These are phyloP conservation scores for Amphiprion percula DNA, from an alignment of 2,113 vertebrate species.

Conservation along the genomic window DNA sequence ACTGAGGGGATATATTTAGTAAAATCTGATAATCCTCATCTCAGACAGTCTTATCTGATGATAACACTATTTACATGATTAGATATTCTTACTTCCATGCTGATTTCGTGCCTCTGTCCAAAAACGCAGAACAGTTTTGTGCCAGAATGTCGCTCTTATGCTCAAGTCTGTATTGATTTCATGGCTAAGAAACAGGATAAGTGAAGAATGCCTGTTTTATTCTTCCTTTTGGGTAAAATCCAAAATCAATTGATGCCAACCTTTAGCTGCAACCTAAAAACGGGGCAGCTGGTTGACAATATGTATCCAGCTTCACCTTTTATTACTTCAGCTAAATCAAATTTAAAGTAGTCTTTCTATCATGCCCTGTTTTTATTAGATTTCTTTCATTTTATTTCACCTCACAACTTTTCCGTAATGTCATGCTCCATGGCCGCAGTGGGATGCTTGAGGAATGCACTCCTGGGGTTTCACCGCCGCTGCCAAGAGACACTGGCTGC, in stretches of 20 bases:
- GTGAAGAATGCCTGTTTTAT: constrained; percentile 56
- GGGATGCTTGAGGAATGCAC: constrained; percentile 37
- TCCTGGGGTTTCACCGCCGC: constrained; percentile 31
- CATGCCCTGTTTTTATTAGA: constrained; percentile 16
- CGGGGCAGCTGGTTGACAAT: constrained; percentile 6
- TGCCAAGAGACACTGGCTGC: constrained; percentile 28
- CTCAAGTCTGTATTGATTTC: constrained; percentile 69
- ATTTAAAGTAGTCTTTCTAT: constrained; percentile 1
- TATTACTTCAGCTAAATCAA: constrained; percentile 1
- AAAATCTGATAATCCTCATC: constrained; percentile 57
- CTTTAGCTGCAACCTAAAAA: constrained; percentile 27
- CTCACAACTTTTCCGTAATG: constrained; percentile 23
- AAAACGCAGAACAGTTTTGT: constrained; percentile 39
- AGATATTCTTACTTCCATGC: constrained; percentile 37
- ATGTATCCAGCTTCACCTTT: constrained; percentile 34
- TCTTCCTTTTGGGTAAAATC: constrained; percentile 61
- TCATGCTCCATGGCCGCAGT: constrained; percentile 39
- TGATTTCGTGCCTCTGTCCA: constrained; percentile 51
- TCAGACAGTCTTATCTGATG: constrained; percentile 51
- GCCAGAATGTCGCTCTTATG: constrained; percentile 51
- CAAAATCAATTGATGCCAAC: constrained; percentile 62
- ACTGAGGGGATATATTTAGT: constrained; percentile 42
- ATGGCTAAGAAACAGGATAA: constrained; percentile 62
- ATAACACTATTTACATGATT: constrained; percentile 58
- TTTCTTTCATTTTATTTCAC: constrained; percentile 14